Evolutionary conservation across 1,140 invertebrate species (phyloP).

Genomic region (Drosophila tropicalis): DNA sequence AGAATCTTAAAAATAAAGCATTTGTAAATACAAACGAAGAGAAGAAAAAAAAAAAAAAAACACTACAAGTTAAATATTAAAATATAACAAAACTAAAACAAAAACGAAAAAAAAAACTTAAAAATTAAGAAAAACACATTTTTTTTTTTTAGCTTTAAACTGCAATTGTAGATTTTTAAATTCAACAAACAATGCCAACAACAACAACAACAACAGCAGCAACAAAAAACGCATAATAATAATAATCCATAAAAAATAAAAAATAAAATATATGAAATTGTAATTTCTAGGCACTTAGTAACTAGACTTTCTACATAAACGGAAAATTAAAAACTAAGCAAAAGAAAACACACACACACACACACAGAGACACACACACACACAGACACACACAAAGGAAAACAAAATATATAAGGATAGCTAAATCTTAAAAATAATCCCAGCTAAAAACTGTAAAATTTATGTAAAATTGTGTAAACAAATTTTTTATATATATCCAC

Average conservation of each 20-base stretch:
- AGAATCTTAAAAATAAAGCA: constrained; percentile 65
- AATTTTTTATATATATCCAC: constrained; percentile 50
- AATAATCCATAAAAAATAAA: constrained; percentile 41
- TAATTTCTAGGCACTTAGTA: constrained; percentile 62
- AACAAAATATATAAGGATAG: constrained; percentile 56
- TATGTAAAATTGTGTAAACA: constrained; percentile 63
- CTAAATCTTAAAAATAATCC: constrained; percentile 71
- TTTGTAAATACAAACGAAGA: constrained; percentile 44
- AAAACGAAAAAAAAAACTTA: constrained; percentile 52
- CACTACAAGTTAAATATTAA: constrained; percentile 40
- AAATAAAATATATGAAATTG: constrained; percentile 57
- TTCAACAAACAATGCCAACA: constrained; percentile 52
- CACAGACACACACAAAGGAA: constrained; percentile 23
- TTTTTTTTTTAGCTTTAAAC: constrained; percentile 80
- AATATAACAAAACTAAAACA: constrained; percentile 4
- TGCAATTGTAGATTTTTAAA: constrained; percentile 81
- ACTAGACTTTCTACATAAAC: constrained; percentile 37
- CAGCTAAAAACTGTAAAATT: constrained; percentile 65
- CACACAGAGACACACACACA: constrained; percentile 38
- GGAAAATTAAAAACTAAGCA: constrained; percentile 25
- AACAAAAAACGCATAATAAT: constrained; percentile 36
- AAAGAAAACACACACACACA: constrained; percentile 45
- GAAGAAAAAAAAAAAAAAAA: no score
- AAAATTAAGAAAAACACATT: constrained; percentile 69
- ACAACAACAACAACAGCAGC: constrained; percentile 27